Percentiles rank a stretch among this genome's conserved stretches.
Conservation (phyloP, 2,888 invertebrate genomes). For the Leptogaster cylindrica region DNA sequence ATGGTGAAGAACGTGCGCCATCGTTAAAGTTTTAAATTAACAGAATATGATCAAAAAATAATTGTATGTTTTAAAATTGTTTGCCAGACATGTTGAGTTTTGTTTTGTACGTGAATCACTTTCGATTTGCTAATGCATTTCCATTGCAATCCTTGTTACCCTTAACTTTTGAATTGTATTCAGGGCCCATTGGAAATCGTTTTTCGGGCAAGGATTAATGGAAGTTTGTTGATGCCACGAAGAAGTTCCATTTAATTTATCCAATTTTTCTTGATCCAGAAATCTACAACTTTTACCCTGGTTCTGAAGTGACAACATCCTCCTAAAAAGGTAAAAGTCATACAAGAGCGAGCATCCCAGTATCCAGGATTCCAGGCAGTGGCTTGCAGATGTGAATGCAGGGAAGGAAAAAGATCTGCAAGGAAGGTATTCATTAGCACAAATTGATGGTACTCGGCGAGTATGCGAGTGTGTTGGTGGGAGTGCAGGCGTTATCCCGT, state of each 20-base stretch:
- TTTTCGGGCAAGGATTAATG: no score
- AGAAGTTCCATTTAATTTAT: conserved; percentile 3
- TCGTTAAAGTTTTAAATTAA: no score
- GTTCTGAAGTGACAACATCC: conserved; percentile 30
- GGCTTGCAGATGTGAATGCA: conserved; percentile 32
- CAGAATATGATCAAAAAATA: no score
- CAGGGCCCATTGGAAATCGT: no score
- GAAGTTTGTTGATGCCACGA: no score
- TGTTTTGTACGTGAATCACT: no score
- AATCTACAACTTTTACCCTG: not conserved
- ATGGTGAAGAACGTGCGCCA: no score
- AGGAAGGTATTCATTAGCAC: conserved; percentile 46
- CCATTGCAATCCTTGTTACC: no score
- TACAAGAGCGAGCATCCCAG: conserved; percentile 16
- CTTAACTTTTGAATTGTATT: no score
- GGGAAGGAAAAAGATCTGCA: conserved; percentile 5
- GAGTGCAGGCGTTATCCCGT: conserved; percentile 8
- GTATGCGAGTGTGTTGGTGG: not conserved
- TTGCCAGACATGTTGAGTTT: no score
- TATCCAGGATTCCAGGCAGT: conserved; percentile 6
- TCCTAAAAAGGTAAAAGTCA: conserved; percentile 21
- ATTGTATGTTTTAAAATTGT: no score
- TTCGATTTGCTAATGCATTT: no score
- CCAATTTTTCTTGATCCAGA: not conserved
- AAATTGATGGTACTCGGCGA: conserved; percentile 43